Base-by-base conservation (phyloP, 1,140 invertebrate genomes). In the Fopius arisanus region DNA sequence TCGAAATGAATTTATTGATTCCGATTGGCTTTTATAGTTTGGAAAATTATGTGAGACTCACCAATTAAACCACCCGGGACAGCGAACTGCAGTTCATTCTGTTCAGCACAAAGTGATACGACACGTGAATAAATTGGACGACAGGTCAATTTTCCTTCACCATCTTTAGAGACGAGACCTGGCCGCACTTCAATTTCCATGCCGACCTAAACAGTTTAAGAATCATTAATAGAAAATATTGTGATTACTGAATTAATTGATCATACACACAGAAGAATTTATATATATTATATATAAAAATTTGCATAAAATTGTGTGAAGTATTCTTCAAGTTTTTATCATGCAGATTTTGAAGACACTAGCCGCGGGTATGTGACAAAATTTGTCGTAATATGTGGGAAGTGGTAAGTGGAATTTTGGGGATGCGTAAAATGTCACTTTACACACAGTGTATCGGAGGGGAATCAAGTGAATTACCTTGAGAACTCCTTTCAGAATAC, bases 71-170 rank as follows among this genome's bases (percentile, higher is more conserved):
- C 98, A 77, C 98, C 98, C 77, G 98, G 98, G 54, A 99, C 98
- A 72, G 98, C 98, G 89, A 96, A 99, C 87, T 99, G 96, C 29
- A 99, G 89, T 86, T 99, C 97, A 89, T 99, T 99, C 89, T 99
- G 97, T 88, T 99, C 98, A 70, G 98, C 96, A 88, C 95, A 99
- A 1, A 99, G 89, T n/a, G 98, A 99, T 5, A 99, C 96, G 84
- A 99, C 98, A 73, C 95, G 91, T 6, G 98, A 99, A 82, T 96
- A 96, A 80, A 99, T 99, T 5, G 98, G 98, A 73, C 93, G 92
- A 88, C 98, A 99, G 9, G 96, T 97, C 68, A 99, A 89, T 84
- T 97, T 97, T 63, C 98, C 98, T 84, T 99, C 96, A 23, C 94
- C 91, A 81, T 98, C 97, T 88, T 99, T 99, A 6, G 96, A 97